Evolutionary conservation across 2,797 vertebrate species (phyloP).

Genomic region (Tachyglossus aculeatus): DNA sequence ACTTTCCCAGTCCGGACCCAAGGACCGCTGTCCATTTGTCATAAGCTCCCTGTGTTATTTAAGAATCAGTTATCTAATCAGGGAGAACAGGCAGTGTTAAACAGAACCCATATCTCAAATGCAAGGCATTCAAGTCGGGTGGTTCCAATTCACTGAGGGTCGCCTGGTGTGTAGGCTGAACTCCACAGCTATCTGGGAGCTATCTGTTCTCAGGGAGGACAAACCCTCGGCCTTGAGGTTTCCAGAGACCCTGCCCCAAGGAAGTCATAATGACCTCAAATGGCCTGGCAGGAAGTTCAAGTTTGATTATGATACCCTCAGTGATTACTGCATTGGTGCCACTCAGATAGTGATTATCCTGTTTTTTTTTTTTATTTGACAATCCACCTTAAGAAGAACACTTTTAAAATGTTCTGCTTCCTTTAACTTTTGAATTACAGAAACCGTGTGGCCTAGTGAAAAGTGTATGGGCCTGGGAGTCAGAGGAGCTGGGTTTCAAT

Average conservation of each 20-base stretch:
- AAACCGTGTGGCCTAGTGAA: background rate
- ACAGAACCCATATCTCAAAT: slow-evolving; percentile 10
- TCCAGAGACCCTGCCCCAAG: slow-evolving; percentile 8
- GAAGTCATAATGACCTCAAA: slow-evolving; percentile 12
- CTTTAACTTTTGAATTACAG: too few species aligned
- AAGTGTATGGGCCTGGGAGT: background rate
- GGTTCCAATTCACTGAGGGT: slow-evolving; percentile 3
- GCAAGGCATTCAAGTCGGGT: background rate
- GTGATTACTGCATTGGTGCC: too few species aligned
- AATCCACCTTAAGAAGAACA: background rate
- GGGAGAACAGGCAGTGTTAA: slow-evolving; percentile 26
- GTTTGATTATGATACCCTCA: too few species aligned
- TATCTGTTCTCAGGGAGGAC: slow-evolving; percentile 18
- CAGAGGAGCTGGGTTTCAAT: rapidly evolving
- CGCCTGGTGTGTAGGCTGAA: background rate
- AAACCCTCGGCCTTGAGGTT: slow-evolving; percentile 24
- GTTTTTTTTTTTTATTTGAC: background rate
- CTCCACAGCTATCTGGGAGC: too few species aligned
- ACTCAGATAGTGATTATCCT: too few species aligned
- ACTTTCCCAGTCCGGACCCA: slow-evolving; percentile 19
- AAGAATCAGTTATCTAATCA: slow-evolving; percentile 17
- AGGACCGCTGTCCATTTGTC: background rate
- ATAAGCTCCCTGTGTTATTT: slow-evolving; percentile 18
- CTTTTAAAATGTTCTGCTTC: background rate
- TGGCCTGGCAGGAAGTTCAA: background rate